phyloP scores from a whole-genome alignment of 2,888 invertebrate species.

The Drosophila neutralis region DNA sequence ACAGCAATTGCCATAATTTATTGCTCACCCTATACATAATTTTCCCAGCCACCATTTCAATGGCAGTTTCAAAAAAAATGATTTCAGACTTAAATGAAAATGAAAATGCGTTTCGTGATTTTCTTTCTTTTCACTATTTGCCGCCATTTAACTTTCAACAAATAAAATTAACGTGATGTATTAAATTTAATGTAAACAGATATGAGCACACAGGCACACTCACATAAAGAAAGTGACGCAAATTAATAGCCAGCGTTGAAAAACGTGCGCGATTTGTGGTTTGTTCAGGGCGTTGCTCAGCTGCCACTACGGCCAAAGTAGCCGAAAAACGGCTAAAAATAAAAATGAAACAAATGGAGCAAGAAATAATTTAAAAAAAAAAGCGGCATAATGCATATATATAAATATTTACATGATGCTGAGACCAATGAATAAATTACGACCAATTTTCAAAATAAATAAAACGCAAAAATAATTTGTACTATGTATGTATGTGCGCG shows the following conservation, averaged over 20 bases:
- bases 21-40: constrained; percentile 17
- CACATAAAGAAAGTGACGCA: constrained; percentile 3
- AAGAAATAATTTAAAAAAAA: constrained; percentile 4
- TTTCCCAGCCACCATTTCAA: constrained; percentile 28
- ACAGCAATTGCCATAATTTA: constrained; percentile 70
- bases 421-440: constrained; percentile 76
- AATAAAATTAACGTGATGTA: constrained; percentile 73
- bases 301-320: constrained; percentile 25
- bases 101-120: constrained; percentile 61
- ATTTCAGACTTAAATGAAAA: constrained; percentile 63
- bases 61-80: constrained; percentile 60
- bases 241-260: constrained; percentile 41
- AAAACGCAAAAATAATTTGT: constrained; percentile 77
- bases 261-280: constrained; percentile 47
- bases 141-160: constrained; percentile 70
- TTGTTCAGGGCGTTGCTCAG: constrained; percentile 27
- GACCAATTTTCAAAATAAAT: constrained; percentile 78
- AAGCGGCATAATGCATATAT: constrained; percentile 72
- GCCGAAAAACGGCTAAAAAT: constrained; percentile 13
- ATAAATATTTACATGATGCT: constrained; percentile 74
- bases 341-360: background rate
- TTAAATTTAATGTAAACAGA: constrained; percentile 68
- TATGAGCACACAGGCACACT: constrained; percentile 5
- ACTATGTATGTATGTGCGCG: constrained; percentile 31
- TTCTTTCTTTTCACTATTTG: constrained; percentile 45